Conservation (phyloP, 2,113 vertebrate genomes). For the Thamnophis sirtalis region DNA sequence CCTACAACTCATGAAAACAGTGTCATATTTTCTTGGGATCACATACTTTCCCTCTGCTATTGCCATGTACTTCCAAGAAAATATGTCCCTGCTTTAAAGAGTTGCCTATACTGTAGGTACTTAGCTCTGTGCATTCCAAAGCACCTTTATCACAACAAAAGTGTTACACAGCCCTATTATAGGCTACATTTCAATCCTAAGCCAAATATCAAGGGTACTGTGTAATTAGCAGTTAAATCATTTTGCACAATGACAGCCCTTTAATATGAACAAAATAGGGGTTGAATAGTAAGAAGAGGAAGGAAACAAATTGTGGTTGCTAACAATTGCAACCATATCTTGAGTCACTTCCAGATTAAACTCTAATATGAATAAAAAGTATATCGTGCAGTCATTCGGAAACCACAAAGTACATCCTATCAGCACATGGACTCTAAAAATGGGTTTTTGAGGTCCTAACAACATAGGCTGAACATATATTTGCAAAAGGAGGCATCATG, state of each 20-base stretch:
- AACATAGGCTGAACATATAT: neutral
- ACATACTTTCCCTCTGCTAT: neutral
- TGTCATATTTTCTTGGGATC: neutral
- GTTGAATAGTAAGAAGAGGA: neutral
- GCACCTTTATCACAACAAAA: neutral
- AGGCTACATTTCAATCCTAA: neutral
- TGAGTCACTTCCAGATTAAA: constrained; percentile 17
- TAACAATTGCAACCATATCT: neutral
- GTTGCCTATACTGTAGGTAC: neutral
- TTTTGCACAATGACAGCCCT: neutral
- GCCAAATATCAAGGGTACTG: neutral
- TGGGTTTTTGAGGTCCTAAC: neutral
- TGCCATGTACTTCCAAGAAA: neutral
- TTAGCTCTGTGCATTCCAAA: neutral
- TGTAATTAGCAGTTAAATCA: neutral
- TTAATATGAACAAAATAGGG: neutral
- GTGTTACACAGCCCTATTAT: neutral
- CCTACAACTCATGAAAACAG: neutral
- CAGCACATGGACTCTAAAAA: neutral
- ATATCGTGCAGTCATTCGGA: neutral
- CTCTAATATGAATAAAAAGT: neutral
- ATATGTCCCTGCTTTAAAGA: neutral
- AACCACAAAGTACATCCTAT: constrained; percentile 7
- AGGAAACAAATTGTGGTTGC: constrained; percentile 7
- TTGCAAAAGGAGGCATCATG: neutral